Conservation (phyloP, 2,888 invertebrate species). For the Saturnia pavonia region DNA sequence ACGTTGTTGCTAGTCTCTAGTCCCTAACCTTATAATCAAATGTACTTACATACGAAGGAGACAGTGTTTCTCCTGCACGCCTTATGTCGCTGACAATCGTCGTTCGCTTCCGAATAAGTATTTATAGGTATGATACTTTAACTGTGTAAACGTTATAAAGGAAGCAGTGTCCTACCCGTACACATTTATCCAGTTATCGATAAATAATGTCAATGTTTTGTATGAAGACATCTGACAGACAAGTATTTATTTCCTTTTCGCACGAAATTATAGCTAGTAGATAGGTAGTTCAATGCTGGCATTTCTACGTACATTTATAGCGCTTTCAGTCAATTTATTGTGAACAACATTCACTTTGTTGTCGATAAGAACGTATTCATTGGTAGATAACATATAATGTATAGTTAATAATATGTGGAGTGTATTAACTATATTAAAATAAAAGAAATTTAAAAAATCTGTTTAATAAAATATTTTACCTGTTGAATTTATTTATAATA, state of each 20-base stretch:
- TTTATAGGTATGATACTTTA: neutral
- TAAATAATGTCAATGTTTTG: conserved; percentile 53
- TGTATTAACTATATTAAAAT: neutral
- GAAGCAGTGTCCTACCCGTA: conserved; percentile 37
- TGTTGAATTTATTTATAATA: neutral
- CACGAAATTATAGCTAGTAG: conserved; percentile 25
- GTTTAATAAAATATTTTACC: neutral
- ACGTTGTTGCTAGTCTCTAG: neutral
- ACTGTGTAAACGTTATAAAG: neutral
- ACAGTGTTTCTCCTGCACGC: neutral
- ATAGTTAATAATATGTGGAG: neutral
- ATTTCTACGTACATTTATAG: conserved; percentile 16
- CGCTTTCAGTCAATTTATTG: conserved; percentile 18
- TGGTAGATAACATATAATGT: neutral
- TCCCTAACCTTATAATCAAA: neutral
- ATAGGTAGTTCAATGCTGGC: conserved; percentile 11
- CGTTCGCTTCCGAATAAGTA: neutral
- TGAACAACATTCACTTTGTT: conserved; percentile 1
- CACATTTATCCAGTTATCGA: conserved; percentile 46
- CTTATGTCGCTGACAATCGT: neutral
- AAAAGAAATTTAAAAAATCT: neutral
- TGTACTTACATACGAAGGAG: neutral
- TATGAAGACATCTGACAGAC: conserved; percentile 46
- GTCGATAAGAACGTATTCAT: conserved; percentile 5
- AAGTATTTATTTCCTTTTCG: conserved; percentile 48